phyloP scores from a whole-genome alignment of 1,140 invertebrate species.

The Wasmannia auropunctata region DNA sequence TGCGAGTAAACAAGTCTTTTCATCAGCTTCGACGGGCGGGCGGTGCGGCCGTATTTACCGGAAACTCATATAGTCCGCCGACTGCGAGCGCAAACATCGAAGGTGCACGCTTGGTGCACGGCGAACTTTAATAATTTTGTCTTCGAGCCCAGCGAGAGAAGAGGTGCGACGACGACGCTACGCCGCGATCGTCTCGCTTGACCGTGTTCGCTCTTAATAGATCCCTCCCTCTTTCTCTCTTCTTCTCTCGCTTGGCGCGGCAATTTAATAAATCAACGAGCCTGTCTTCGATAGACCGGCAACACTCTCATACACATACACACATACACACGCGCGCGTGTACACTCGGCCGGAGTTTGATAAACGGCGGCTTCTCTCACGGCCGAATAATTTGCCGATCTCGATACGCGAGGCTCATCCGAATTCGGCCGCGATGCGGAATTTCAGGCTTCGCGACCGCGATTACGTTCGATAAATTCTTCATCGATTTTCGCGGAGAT shows the following conservation, averaged over 20 bases:
- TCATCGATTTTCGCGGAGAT: slow-evolving; percentile 42
- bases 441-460: slow-evolving; percentile 50
- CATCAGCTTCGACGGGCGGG: slow-evolving; percentile 66
- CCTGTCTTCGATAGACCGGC: slow-evolving; percentile 63
- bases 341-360: slow-evolving; percentile 62
- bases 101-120: slow-evolving; percentile 51
- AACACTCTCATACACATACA: background rate
- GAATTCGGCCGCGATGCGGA: slow-evolving; percentile 59
- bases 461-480: slow-evolving; percentile 60
- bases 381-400: slow-evolving; percentile 60
- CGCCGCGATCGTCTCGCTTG: background rate
- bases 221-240: slow-evolving; percentile 22
- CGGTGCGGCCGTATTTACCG: slow-evolving; percentile 62
- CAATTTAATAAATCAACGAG: slow-evolving; percentile 72
- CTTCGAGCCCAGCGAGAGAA: slow-evolving; percentile 21
- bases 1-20: slow-evolving; percentile 73
- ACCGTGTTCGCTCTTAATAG: slow-evolving; percentile 43
- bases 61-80: slow-evolving; percentile 50
- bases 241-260: slow-evolving; percentile 12
- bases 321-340: background rate
- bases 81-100: slow-evolving; percentile 62
- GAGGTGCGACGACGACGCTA: background rate
- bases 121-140: slow-evolving; percentile 71
- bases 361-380: slow-evolving; percentile 63
- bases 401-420: slow-evolving; percentile 31